Evolutionary conservation across 2,888 invertebrate species (phyloP), one percentile per base, ranked within the genome.

Genomic region (Aplocera efformata): DNA sequence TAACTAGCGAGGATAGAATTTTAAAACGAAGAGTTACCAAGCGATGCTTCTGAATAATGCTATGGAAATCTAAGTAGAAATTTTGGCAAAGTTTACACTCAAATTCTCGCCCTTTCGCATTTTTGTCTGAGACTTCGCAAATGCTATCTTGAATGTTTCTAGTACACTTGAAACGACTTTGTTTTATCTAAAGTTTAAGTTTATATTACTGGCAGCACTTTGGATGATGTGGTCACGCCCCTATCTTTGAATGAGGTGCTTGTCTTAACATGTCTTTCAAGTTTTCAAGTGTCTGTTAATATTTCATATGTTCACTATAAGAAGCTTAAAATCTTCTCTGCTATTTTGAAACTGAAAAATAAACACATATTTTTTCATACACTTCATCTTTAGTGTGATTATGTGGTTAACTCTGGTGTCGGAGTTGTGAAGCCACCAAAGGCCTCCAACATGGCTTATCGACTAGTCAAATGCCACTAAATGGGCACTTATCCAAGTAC

Each of bases 101-200:
- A 43, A 32, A 32, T 48, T 42, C 38, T 34, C 17, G 41, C 26
- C 34, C 30, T 48, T 36, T 32, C 20, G 37, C 44, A 35, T 36
- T 42, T 50, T 47, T 50, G 40, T 46, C 42, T 36, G 10, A 7
- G 40, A 45, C 36, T 48, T 43, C 42, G 24, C 11, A 35, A 31
- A 34, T 34, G 26, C 39, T 43, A 46, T 50, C 46, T 48, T 28
- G 22, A 43, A 44, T 41, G 42, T 38, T 51, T 41, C 31, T 30
- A 41, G 23, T 33, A 36, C 27, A 42, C 45, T 46, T 21, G 20
- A 32, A 39, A 46, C 36, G 35, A 39, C 43, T 48, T 46, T 42
- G 43, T 48, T 41, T 38, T 48, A 48, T 44, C 45, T 42, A 32
- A 32, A 39, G 42, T 42, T 48, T 42, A 31, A 48, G 32, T 38